Conservation (phyloP, 1,140 invertebrate genomes). For the Belonocnema kinseyi region DNA sequence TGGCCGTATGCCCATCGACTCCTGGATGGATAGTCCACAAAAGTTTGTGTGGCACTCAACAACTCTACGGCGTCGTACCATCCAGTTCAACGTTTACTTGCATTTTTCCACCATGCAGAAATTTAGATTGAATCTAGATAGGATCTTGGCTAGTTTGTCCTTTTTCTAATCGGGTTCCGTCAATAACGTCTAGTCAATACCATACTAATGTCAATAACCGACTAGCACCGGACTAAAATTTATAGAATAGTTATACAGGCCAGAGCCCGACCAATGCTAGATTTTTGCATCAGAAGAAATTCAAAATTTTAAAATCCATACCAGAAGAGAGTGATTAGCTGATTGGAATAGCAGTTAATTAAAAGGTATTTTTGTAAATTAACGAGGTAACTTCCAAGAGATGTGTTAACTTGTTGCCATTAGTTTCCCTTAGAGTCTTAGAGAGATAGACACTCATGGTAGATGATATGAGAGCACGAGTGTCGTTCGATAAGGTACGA, state of each 20-base stretch:
- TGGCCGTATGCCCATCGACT: conserved; percentile 36
- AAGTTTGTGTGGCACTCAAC: conserved; percentile 37
- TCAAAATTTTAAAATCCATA: too few species aligned
- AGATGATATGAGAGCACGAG: neutral
- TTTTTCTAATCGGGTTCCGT: too few species aligned
- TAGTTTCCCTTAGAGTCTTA: neutral
- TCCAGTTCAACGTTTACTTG: neutral
- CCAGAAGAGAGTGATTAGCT: too few species aligned
- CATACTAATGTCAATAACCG: too few species aligned
- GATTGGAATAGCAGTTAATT: neutral
- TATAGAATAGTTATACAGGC: too few species aligned
- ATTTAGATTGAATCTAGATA: too few species aligned
- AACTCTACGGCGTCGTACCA: neutral
- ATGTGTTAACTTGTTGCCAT: conserved; percentile 12
- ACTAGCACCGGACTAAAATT: too few species aligned
- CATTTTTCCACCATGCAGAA: neutral
- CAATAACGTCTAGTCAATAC: too few species aligned
- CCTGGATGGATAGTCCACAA: conserved; percentile 35
- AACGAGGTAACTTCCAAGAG: conserved; percentile 27
- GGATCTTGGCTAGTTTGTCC: too few species aligned
- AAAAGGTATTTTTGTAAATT: conserved; percentile 32
- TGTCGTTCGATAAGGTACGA: conserved; percentile 12
- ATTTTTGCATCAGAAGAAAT: too few species aligned
- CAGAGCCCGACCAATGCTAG: too few species aligned
- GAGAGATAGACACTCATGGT: neutral